Evolutionary conservation across 2,113 vertebrate genomes (phyloP).

Genomic region (Percina caprodes): DNA sequence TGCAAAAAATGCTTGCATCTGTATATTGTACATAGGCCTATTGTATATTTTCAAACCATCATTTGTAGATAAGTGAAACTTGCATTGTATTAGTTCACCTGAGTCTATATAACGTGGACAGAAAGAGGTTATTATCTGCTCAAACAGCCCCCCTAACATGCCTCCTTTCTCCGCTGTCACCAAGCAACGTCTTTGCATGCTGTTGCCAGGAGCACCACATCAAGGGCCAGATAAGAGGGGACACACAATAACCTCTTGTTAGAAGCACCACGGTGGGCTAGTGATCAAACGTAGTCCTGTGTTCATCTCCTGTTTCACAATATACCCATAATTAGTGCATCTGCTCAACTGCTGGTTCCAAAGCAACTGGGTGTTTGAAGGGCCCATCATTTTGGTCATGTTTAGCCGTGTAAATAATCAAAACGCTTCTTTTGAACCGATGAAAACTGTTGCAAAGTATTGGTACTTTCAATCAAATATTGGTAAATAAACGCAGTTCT

Average conservation of each 20-base stretch:
- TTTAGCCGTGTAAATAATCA: conserved; percentile 1
- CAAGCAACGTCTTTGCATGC: conserved; percentile 49
- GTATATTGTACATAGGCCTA: neutral
- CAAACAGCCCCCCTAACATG: neutral
- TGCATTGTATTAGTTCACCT: neutral
- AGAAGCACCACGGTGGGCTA: conserved; percentile 59
- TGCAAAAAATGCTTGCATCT: neutral
- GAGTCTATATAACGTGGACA: conserved; percentile 1
- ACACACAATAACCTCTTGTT: conserved; percentile 74
- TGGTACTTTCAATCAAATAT: neutral
- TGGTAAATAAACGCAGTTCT: neutral
- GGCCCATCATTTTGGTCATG: conserved; percentile 15
- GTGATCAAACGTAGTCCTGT: conserved; percentile 72
- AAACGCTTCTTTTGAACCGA: neutral
- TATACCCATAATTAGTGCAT: conserved; percentile 63
- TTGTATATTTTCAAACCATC: neutral
- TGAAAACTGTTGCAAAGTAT: neutral
- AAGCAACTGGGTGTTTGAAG: conserved; percentile 49
- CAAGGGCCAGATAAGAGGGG: conserved; percentile 81
- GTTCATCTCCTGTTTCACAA: conserved; percentile 65
- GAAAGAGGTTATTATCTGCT: conserved; percentile 22
- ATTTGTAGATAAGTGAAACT: neutral
- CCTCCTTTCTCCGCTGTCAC: conserved; percentile 27
- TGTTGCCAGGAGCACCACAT: conserved; percentile 79
- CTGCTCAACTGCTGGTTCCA: conserved; percentile 22